phyloP scores from a whole-genome alignment of 2,797 vertebrate genomes.

The Simalia tracyae region DNA sequence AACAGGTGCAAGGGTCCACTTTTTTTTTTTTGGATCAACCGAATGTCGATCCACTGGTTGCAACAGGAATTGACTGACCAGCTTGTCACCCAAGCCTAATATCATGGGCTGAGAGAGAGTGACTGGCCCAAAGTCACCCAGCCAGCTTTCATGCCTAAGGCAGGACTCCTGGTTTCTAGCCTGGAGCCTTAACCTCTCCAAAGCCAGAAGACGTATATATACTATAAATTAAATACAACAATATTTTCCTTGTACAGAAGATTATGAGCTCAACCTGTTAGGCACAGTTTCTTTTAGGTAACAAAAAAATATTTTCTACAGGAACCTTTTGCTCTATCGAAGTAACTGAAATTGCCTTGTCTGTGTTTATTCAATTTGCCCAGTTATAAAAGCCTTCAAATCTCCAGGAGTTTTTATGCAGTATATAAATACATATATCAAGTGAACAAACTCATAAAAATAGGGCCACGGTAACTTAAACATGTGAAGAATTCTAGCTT shows the following conservation, averaged over 20 bases:
- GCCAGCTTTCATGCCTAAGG: no score
- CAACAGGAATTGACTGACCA: no score
- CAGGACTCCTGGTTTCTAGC: no score
- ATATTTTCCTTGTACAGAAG: not conserved
- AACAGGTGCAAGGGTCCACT: no score
- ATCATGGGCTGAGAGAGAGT: no score
- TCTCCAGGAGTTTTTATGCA: not conserved
- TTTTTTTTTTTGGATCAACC: no score
- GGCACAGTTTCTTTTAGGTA: not conserved
- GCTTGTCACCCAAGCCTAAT: no score
- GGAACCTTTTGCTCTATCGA: not conserved
- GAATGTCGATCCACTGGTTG: no score
- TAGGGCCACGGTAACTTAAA: not conserved
- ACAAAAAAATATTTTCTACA: not conserved
- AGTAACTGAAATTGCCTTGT: not conserved
- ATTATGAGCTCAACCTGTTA: conserved; percentile 29
- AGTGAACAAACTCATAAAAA: not conserved
- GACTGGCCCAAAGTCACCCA: no score
- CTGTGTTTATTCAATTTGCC: not conserved
- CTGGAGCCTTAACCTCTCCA: no score
- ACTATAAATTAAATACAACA: not conserved
- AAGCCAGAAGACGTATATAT: not conserved
- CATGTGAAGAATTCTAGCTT: not conserved
- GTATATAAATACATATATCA: not conserved
- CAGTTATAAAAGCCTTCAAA: not conserved